Base-by-base conservation (phyloP, 1,140 invertebrate genomes). In the Diorhabda sublineata region DNA sequence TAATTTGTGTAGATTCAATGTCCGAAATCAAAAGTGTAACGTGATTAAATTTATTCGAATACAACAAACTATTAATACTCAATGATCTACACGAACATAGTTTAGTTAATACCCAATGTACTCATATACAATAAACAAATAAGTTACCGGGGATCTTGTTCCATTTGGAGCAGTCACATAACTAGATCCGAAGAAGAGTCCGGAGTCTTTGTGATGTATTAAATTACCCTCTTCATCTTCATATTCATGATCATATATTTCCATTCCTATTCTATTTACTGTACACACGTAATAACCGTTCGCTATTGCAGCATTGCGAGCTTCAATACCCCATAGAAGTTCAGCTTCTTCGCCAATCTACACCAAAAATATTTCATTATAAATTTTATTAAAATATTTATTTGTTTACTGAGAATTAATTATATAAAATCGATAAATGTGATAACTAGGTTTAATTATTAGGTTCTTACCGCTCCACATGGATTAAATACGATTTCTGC, bases 401-500 rank as follows among this genome's bases (percentile, higher is more conserved):
- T 26, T 26, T 26, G 26, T 26, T 26, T 26, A 26, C 26, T 26
- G 26, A 26, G 26, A 26, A 26, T 26, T 26, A 26, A 26, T 26
- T 26, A 26, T 26, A 26, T 26, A 26, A 26, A 26, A 26, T 26
- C 26, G 26, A 26, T 26, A 26, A 26, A 26, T 26, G 26, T 26
- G 26, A 26, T 26, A 7, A 56, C 52, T 6, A 56, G 6, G 6
- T 56, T 56, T 56, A 56, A 7, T 56, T 7, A 60, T 7, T 26
- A 60, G 42, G 1, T 11, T 43, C 41, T 62, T 41, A 65, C 63
- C 8, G 97, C 99, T n/a, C 97, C 97, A 3, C 95, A 97, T 9
- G 98, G 98, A 84, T 99, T 99, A 79, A 99, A 98, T 0, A 99
- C 96, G 69, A 99, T 97, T 85, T 99, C 97, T 7, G 97, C 97